Evolutionary conservation across 2,888 invertebrate species (phyloP).

Genomic region (Acleris cristana): DNA sequence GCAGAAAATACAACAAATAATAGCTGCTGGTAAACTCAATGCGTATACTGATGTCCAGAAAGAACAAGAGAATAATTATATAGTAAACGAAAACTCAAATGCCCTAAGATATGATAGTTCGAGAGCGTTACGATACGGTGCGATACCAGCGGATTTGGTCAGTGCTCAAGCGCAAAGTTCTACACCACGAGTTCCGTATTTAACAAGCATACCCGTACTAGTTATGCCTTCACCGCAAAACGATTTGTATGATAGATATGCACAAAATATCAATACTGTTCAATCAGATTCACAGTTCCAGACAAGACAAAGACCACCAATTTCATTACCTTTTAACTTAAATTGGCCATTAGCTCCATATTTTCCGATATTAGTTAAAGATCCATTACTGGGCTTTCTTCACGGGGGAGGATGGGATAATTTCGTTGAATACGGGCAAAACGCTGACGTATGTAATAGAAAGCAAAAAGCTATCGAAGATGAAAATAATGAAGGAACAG

Average conservation of each 20-base stretch:
- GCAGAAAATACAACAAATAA: conserved; percentile 69
- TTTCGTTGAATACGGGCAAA: conserved; percentile 84
- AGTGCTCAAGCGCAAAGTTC: conserved; percentile 32
- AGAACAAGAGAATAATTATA: conserved; percentile 50
- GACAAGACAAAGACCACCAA: conserved; percentile 58
- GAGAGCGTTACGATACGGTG: conserved; percentile 44
- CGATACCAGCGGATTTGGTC: conserved; percentile 36
- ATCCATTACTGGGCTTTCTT: conserved; percentile 79
- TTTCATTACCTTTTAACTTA: conserved; percentile 55
- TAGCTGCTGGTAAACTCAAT: conserved; percentile 65
- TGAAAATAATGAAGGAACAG: conserved; percentile 26
- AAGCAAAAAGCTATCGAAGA: conserved; percentile 59
- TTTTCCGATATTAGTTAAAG: conserved; percentile 84
- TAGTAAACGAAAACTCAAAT: conserved; percentile 45
- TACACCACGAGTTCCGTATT: conserved; percentile 53
- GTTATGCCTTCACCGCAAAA: conserved; percentile 54
- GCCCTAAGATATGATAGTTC: conserved; percentile 42
- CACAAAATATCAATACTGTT: conserved; percentile 49
- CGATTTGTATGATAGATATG: conserved; percentile 45
- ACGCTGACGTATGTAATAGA: conserved; percentile 78
- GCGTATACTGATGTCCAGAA: conserved; percentile 46
- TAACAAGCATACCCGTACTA: conserved; percentile 65
- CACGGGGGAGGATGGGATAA: conserved; percentile 80
- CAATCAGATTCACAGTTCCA: conserved; percentile 50
- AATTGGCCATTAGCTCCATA: conserved; percentile 80